Evolutionary conservation across 1,140 invertebrate genomes (phyloP), one percentile per base, ranked within the genome.

Genomic region (Nephotettix cincticeps): DNA sequence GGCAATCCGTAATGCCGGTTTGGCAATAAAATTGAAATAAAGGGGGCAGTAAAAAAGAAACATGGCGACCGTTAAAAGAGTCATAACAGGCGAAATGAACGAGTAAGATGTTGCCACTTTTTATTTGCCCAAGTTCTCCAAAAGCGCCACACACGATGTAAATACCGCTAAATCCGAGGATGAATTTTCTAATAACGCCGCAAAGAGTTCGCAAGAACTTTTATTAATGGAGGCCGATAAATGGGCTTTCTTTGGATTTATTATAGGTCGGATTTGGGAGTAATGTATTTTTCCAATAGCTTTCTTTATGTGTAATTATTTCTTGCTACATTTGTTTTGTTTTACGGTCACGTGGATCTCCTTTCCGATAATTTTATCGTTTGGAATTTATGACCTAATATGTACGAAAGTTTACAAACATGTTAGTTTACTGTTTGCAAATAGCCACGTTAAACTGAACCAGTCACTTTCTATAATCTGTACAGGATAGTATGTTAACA

Each of bases 221-320:
- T 61, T 61, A 61, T 61, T 61, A 61, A 61, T 61, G 25, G 56
- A 6, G 4, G 56, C 56, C 56, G 28, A 61, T 61, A 61, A 61
- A 61, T 61, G 56, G 56, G 21, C 56, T 61, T 25, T 29, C 23
- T 36, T 25, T n/a, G 56, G 56, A 61, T 61, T 61, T 61, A 61
- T 61, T 61, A 21, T 21, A 61, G 56, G 56, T 61, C 56, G 56
- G 56, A 61, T 61, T 61, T 61, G 28, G 56, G 28, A 61, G 56
- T 61, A 61, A 61, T 61, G 56, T 61, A 61, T 61, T 61, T 61
- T 13, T 23, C 47, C 21, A 23, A 61, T 61, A 61, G 56, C 56
- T 61, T 61, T 61, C 56, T 61, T 61, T 61, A 61, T 61, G 56
- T 61, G 56, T 61, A 61, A 61, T 61, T 61, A 61, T 61, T 61